Base-by-base conservation (phyloP, 2,888 invertebrate species). In the Argyresthia albistria region DNA sequence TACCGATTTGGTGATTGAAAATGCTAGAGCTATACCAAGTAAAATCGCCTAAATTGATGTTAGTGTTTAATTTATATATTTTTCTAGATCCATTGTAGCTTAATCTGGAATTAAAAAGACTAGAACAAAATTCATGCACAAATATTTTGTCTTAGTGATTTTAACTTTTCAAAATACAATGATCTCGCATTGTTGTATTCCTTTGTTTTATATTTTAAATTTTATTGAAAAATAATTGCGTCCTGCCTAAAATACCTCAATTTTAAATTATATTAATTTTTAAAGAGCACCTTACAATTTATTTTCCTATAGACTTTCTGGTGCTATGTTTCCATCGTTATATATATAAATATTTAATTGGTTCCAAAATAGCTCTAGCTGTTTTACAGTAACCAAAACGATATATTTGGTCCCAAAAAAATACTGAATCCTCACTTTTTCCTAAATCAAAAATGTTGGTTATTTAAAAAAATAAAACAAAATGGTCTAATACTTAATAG, bases 281-380 rank as follows among this genome's bases (percentile, higher is more conserved):
- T 4, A 25, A 25, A 25, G 25, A 25, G 25, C 25, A 25, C 25
- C 25, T 25, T 25, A 6, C 25, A 25, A 25, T 25, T 25, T 25
- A n/a, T n/a, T n/a, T n/a, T n/a, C n/a, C n/a, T n/a, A 25, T 25
- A 25, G 6, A 25, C 6, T 4, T 25, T 25, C 25, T 25, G 25
- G 25, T 25, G 25, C 25, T 25, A 25, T 25, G 25, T 25, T 25
- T 6, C 3, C 25, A 4, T 25, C 6, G 25, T n/a, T 84, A 82
- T 82, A 81, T 82, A 80, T 83, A 67, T 84, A 81, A 67, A 66
- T 25, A 16, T 10, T 54, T 47, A 47, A 42, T 37, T 12, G 7
- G 35, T 36, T 46, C 37, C 12, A 36, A 64, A 64, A 60, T 61
- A 55, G 60, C 63, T 65, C 60, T n/a, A 48, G 54, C 60, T 58